Evolutionary conservation across 2,113 vertebrate species (phyloP), one percentile per base, ranked within the genome.

Genomic region (Pomatorhinus ruficollis): DNA sequence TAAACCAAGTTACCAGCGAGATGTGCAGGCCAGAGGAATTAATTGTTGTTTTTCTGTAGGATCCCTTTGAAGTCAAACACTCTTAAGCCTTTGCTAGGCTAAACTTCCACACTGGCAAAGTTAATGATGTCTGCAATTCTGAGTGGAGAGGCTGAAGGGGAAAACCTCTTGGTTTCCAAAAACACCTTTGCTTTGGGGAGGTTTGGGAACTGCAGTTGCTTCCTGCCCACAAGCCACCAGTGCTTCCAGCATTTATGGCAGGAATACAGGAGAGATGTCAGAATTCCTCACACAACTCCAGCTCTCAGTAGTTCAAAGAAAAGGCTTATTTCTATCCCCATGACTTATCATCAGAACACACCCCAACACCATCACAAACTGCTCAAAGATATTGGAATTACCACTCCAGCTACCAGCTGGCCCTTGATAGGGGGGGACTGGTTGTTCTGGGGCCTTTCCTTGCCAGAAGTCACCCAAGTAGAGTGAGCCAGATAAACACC

Each of bases 91-190:
- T 60, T 49, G 14, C 33, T 15, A 25, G 25, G 39, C n/a, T 52
- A 5, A 70, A 64, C 11, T 50, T 64, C 16, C 56, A 44, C 28
- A 4, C 2, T 45, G 75, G 21, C 57, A 59, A 89, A 80, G 35
- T 24, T 39, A 39, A 20, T 0, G 0, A 1, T 47, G 22, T 16
- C 66, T 16, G 2, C 40, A 83, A 5, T 47, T 72, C 49, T 24
- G 31, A 33, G 42, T 7, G 33, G 72, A 42, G 24, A 68, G 21
- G 24, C 27, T 33, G 40, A 68, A 33, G 28, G 52, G 31, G 57
- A 53, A 59, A 84, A 70, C 19, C 13, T 56, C 56, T 44, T 30
- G 11, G 11, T 66, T 85, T 86, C 27, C 71, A 47, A 30, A 49
- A 70, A 61, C 4, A 35, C 9, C 31, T 71, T 91, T 3, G 2